These are phyloP conservation scores for Myiotriccus ornatus DNA, from an alignment of 2,797 vertebrate genomes.

Conservation along the genomic window DNA sequence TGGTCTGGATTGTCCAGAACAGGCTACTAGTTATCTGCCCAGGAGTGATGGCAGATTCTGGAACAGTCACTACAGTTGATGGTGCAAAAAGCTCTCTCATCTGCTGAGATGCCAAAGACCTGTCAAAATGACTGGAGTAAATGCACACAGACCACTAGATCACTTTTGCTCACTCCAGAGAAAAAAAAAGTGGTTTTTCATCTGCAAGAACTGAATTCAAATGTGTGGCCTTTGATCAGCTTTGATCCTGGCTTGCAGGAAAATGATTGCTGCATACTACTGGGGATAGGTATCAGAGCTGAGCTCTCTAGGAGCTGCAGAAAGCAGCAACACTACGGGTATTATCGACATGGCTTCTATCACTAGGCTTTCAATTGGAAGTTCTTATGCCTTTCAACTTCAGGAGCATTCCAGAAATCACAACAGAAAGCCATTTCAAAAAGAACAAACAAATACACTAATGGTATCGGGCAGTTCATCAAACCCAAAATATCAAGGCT, in stretches of 20 bases:
- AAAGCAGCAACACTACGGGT: neutral
- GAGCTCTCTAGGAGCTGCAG: neutral
- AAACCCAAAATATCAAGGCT: neutral
- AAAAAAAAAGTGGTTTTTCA: neutral
- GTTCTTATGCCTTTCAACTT: neutral
- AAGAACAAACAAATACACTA: conserved; percentile 21
- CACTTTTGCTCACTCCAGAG: neutral
- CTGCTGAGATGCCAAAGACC: neutral
- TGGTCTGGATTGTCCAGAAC: neutral
- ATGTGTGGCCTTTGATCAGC: neutral
- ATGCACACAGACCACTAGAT: neutral
- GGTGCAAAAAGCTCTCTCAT: neutral
- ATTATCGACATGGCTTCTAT: conserved; percentile 38
- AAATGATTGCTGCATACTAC: neutral
- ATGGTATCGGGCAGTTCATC: neutral
- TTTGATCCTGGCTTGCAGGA: neutral
- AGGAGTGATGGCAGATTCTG: neutral
- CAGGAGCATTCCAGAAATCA: neutral
- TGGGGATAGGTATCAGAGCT: neutral
- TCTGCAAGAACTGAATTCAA: neutral
- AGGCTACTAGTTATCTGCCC: neutral
- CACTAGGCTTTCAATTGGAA: conserved; percentile 36
- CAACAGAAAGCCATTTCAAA: neutral
- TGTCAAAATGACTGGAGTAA: neutral
- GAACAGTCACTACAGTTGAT: neutral